These are phyloP conservation scores for Caerostris extrusa DNA, from an alignment of 1,140 invertebrate genomes.

Conservation along the genomic window DNA sequence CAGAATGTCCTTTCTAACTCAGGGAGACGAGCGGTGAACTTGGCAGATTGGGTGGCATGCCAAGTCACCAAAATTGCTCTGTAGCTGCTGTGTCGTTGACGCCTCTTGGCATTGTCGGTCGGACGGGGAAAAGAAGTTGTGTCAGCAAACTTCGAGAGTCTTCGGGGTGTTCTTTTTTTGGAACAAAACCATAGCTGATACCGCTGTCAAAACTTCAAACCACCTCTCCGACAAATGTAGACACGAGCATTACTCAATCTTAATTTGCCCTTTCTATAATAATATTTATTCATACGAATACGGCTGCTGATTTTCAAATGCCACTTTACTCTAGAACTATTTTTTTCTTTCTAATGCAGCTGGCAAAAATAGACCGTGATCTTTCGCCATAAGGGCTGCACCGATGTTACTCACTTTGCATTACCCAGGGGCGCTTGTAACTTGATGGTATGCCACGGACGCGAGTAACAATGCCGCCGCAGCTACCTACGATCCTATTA, in stretches of 20 bases:
- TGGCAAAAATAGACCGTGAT: too few relatives aligned
- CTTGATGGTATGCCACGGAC: too few relatives aligned
- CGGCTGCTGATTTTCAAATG: too few relatives aligned
- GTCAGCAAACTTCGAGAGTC: background rate
- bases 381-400: too few relatives aligned
- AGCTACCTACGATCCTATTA: too few relatives aligned
- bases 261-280: background rate
- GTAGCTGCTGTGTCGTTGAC: background rate
- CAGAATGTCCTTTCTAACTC: background rate
- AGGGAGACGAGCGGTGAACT: background rate
- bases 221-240: background rate
- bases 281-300: too few relatives aligned
- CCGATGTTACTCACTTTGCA: too few relatives aligned
- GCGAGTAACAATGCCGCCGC: too few relatives aligned
- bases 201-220: background rate
- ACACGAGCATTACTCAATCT: too few relatives aligned
- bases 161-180: background rate
- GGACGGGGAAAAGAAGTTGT: background rate
- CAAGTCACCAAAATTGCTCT: slow-evolving; percentile 19
- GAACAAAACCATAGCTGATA: background rate
- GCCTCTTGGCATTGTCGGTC: background rate
- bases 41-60: slow-evolving; percentile 5
- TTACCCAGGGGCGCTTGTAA: too few relatives aligned
- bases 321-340: too few relatives aligned
- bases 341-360: too few relatives aligned